Percentiles rank a stretch among this genome's conserved stretches.
Conservation (phyloP, 2,888 invertebrate species). For the Plagodis pulveraria region DNA sequence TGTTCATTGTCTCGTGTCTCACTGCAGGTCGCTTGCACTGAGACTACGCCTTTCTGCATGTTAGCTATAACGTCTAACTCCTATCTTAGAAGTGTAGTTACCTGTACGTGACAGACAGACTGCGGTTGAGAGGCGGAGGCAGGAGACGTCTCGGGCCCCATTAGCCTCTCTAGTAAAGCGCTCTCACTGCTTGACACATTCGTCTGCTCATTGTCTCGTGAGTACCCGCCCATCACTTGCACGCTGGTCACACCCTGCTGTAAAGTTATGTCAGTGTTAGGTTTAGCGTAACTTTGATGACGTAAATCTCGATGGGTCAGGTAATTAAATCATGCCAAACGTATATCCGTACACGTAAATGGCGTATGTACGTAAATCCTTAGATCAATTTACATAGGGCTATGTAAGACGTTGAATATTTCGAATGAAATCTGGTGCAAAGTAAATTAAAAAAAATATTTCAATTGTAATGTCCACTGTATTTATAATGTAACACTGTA, state of each 20-base stretch:
- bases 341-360: no score
- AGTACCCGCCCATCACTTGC: slow-evolving; percentile 71
- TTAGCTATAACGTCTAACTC: no score
- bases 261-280: not conserved
- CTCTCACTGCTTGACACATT: slow-evolving; percentile 77
- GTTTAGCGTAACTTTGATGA: no score
- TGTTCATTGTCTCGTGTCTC: slow-evolving; percentile 70
- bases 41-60: slow-evolving; percentile 47
- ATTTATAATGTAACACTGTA: no score
- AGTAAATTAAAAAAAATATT: no score
- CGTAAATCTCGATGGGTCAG: no score
- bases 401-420: no score
- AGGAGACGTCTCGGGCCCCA: slow-evolving; percentile 60
- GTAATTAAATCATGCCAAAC: no score
- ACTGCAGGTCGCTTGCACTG: slow-evolving; percentile 69
- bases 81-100: slow-evolving; percentile 32
- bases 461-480: no score
- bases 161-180: slow-evolving; percentile 71
- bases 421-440: no score
- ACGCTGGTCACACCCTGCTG: slow-evolving; percentile 52
- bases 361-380: no score
- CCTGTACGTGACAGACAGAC: slow-evolving; percentile 77
- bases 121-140: slow-evolving; percentile 55
- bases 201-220: slow-evolving; percentile 71
- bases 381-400: no score